Evolutionary conservation across 2,113 vertebrate species (phyloP).

Genomic region (Lagopus muta): DNA sequence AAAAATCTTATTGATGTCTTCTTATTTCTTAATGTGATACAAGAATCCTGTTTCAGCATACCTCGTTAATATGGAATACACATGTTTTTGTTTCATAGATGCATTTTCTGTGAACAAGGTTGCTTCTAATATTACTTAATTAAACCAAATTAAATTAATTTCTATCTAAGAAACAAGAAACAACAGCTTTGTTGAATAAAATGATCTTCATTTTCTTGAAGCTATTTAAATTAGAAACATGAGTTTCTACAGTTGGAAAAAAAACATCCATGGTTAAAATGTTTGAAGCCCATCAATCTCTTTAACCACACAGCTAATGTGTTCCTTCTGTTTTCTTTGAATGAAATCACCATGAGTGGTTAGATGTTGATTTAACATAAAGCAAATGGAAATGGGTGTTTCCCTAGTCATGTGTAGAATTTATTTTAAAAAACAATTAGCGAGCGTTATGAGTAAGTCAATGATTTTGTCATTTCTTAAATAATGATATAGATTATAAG

Average conservation of each 20-base stretch:
- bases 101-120: conserved; percentile 55
- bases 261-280: conserved; percentile 81
- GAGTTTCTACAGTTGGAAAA: conserved; percentile 79
- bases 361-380: conserved; percentile 90
- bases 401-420: conserved; percentile 79
- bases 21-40: neutral
- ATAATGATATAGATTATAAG: conserved; percentile 70
- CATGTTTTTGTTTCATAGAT: conserved; percentile 20
- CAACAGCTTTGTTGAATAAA: conserved; percentile 72
- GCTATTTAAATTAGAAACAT: conserved; percentile 85
- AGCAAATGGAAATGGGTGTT: conserved; percentile 88
- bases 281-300: conserved; percentile 88
- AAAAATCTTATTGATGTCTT: conserved; percentile 1
- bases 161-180: conserved; percentile 72
- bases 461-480: conserved; percentile 76
- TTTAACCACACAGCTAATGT: conserved; percentile 84
- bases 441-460: conserved; percentile 76
- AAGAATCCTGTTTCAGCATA: conserved; percentile 23
- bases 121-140: conserved; percentile 64
- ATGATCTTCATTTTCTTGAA: conserved; percentile 76
- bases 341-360: conserved; percentile 85
- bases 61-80: neutral
- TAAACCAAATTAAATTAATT: conserved; percentile 74
- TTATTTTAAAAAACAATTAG: conserved; percentile 83
- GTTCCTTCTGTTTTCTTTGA: conserved; percentile 88